Evolutionary conservation across 2,888 invertebrate genomes (phyloP).

Genomic region (Lasioglossum villosulum): DNA sequence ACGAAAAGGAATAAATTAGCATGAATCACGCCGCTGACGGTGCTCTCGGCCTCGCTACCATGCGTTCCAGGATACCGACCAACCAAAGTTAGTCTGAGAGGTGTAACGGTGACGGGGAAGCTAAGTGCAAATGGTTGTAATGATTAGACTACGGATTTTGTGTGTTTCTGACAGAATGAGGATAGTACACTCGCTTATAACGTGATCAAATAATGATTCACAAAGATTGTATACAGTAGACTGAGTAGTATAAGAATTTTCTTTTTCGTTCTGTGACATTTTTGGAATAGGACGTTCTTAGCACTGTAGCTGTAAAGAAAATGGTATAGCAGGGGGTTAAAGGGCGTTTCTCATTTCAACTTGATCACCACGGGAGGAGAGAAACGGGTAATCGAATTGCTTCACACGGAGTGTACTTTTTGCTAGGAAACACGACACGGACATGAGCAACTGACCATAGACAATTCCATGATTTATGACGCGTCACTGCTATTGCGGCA

Average conservation of each 20-base stretch:
- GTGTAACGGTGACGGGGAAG: neutral
- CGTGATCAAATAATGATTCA: neutral
- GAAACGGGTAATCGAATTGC: neutral
- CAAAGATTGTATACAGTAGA: neutral
- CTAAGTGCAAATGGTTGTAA: neutral
- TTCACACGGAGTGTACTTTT: neutral
- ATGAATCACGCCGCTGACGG: slow-evolving; percentile 23
- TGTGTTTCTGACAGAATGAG: neutral
- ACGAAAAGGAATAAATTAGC: slow-evolving; percentile 53
- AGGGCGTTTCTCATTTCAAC: neutral
- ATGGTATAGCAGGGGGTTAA: neutral
- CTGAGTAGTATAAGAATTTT: neutral
- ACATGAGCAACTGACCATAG: neutral
- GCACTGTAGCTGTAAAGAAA: neutral
- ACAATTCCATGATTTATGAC: neutral
- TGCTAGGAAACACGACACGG: neutral
- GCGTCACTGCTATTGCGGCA: neutral
- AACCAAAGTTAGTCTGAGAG: neutral
- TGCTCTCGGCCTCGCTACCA: neutral
- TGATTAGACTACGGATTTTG: neutral
- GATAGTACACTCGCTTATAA: neutral
- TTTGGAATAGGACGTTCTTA: neutral
- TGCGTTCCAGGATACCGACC: neutral
- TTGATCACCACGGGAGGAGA: neutral
- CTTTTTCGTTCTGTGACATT: neutral